Conservation (phyloP, 1,140 invertebrate species). For the Stratiolaelaps scimitus region DNA sequence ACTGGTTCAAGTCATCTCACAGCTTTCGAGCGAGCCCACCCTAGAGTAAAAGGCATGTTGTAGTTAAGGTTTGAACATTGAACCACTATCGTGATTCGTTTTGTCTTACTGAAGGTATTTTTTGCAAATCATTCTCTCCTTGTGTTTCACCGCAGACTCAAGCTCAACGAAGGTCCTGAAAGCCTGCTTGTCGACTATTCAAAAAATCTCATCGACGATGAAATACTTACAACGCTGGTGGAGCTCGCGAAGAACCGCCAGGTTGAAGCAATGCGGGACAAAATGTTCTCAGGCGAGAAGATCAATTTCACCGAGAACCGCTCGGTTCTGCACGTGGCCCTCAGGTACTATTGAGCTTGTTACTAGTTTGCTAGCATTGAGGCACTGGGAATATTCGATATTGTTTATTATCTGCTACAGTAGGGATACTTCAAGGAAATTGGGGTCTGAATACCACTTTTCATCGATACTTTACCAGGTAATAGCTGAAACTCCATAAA, state of each 20-base stretch:
- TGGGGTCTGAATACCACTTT: no score
- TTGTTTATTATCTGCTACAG: no score
- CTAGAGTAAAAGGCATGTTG: no score
- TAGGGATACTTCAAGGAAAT: no score
- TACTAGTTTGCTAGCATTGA: no score
- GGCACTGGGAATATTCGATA: no score
- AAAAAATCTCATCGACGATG: slow-evolving; percentile 79
- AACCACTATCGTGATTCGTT: background rate
- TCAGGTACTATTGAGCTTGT: slow-evolving; percentile 48
- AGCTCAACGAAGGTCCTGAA: background rate
- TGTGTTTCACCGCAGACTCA: background rate
- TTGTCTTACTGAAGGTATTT: background rate
- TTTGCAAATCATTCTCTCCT: no score
- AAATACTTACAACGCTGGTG: slow-evolving; percentile 59
- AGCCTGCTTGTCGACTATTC: slow-evolving; percentile 81
- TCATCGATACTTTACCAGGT: no score
- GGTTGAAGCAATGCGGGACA: slow-evolving; percentile 69
- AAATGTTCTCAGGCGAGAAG: slow-evolving; percentile 85
- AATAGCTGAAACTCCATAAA: no score
- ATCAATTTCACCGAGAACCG: slow-evolving; percentile 97
- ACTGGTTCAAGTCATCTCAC: no score
- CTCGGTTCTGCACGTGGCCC: slow-evolving; percentile 84
- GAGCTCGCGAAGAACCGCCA: slow-evolving; percentile 67
- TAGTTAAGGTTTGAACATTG: no score
- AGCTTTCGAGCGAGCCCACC: no score